These are phyloP conservation scores for Toxotes chatareus DNA, from an alignment of 2,113 vertebrate genomes.

Conservation along the genomic window DNA sequence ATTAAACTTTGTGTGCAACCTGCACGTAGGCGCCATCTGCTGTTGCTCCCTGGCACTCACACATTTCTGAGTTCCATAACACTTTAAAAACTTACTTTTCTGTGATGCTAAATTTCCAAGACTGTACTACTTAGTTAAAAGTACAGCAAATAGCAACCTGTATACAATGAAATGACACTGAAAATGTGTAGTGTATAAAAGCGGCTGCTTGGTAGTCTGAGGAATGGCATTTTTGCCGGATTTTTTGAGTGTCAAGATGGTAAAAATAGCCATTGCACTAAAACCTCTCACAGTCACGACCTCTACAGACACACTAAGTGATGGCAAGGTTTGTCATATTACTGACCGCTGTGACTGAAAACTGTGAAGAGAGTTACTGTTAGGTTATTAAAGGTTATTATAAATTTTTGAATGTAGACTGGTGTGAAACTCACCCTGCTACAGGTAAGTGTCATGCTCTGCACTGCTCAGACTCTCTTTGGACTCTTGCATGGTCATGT, in stretches of 20 bases:
- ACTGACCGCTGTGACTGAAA: neutral
- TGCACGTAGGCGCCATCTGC: constrained; percentile 11
- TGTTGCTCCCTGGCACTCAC: constrained; percentile 34
- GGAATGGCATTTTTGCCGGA: neutral
- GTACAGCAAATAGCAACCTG: neutral
- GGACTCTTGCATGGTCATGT: constrained; percentile 81
- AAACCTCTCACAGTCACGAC: neutral
- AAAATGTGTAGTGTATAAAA: neutral
- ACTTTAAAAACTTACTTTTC: neutral
- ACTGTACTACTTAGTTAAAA: neutral
- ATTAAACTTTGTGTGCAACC: neutral
- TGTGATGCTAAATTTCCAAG: neutral
- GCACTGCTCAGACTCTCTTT: constrained; percentile 91
- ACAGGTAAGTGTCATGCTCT: constrained; percentile 96
- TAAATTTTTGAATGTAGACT: constrained; percentile 33
- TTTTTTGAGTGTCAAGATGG: neutral
- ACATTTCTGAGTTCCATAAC: neutral
- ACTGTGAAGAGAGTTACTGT: neutral
- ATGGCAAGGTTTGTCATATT: neutral
- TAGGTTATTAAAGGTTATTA: neutral
- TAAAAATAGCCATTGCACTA: constrained; percentile 12
- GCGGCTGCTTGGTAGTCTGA: neutral
- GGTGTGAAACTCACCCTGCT: constrained; percentile 63
- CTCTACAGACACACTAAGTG: neutral
- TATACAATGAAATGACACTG: neutral